Conservation (phyloP, 2,888 invertebrate species). For the Drosophila austrosaltans region DNA sequence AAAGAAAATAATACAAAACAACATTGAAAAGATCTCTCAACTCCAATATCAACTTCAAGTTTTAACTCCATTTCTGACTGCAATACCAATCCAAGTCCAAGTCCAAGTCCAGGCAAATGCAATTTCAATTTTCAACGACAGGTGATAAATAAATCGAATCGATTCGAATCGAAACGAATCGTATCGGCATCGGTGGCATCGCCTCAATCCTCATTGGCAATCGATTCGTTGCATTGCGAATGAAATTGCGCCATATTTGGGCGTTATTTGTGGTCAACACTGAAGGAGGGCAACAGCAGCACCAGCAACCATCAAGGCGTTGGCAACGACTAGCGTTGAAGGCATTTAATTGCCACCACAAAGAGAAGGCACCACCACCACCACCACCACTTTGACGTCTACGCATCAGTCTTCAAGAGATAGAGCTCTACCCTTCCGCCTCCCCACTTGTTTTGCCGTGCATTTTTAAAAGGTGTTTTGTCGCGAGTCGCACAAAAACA, state of each 20-base stretch:
- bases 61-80: conserved; percentile 6
- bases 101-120: conserved; percentile 56
- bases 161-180: conserved; percentile 72
- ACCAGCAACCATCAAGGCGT: conserved; percentile 46
- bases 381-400: conserved; percentile 59
- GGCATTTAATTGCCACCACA: conserved; percentile 75
- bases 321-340: conserved; percentile 58
- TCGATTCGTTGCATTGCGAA: conserved; percentile 71
- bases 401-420: conserved; percentile 56
- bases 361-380: neutral
- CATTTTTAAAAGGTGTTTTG: conserved; percentile 65
- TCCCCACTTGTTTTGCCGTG: neutral
- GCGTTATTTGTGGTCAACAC: conserved; percentile 71
- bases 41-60: neutral
- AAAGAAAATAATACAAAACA: conserved; percentile 29
- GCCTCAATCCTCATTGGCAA: conserved; percentile 46
- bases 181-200: conserved; percentile 36
- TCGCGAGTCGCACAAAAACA: conserved; percentile 42
- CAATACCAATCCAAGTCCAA: conserved; percentile 12
- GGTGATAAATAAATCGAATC: conserved; percentile 83
- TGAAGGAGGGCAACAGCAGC: neutral
- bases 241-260: conserved; percentile 78
- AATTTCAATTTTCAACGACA: conserved; percentile 82
- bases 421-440: neutral
- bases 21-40: conserved; percentile 13